phyloP scores from a whole-genome alignment of 2,888 invertebrate species.

The Thera britannica region DNA sequence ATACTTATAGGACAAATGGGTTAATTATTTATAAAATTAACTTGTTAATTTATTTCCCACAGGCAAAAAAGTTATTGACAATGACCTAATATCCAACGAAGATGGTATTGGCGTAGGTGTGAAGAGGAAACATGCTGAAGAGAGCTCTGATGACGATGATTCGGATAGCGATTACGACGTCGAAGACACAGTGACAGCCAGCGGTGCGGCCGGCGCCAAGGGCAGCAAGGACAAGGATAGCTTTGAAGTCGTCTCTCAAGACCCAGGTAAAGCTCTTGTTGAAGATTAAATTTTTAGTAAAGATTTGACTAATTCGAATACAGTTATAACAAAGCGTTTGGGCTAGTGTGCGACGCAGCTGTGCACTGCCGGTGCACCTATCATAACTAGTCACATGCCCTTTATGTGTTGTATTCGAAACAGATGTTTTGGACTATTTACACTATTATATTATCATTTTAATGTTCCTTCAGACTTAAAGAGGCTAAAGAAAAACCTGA shows the following conservation, averaged over 20 bases:
- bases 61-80: slow-evolving; percentile 70
- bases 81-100: slow-evolving; percentile 39
- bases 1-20: too few species aligned
- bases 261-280: slow-evolving; percentile 68
- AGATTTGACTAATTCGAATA: neutral
- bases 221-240: slow-evolving; percentile 80
- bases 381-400: neutral
- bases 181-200: slow-evolving; percentile 64
- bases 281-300: too few species aligned
- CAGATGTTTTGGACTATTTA: neutral
- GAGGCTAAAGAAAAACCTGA: slow-evolving; percentile 85
- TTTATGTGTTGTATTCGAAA: neutral
- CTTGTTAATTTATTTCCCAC: slow-evolving; percentile 18
- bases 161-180: slow-evolving; percentile 81
- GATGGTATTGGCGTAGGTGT: slow-evolving; percentile 43
- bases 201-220: slow-evolving; percentile 55
- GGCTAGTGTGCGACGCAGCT: too few species aligned
- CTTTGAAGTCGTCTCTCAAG: slow-evolving; percentile 88
- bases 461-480: too few species aligned
- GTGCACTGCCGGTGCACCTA: too few species aligned
- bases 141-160: slow-evolving; percentile 73
- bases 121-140: slow-evolving; percentile 69
- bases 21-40: too few species aligned
- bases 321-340: too few species aligned
- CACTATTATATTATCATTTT: too few species aligned